A percentile compares a stretch with the other conserved stretches of the same genome.
Evolutionary conservation across 2,113 vertebrate species (phyloP).

Genomic region (Gymnorhina tibicen): DNA sequence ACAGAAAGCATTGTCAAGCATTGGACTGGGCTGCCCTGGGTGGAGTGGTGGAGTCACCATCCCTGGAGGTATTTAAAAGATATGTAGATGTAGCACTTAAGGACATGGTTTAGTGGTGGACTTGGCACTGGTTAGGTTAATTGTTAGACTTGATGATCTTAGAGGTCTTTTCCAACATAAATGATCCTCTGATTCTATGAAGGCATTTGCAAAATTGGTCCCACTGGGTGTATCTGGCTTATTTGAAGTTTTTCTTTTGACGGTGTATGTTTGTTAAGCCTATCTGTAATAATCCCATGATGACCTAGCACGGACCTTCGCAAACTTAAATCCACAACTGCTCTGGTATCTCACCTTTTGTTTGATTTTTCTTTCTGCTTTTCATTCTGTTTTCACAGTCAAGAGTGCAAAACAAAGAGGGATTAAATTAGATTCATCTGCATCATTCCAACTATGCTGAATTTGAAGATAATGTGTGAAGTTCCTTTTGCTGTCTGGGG

Average conservation of each 20-base stretch:
- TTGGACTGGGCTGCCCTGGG: background rate
- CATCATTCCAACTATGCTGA: background rate
- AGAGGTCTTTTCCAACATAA: background rate
- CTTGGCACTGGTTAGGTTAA: background rate
- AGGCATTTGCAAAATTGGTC: background rate
- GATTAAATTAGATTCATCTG: constrained; percentile 18
- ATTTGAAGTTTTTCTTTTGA: background rate
- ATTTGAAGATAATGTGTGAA: background rate
- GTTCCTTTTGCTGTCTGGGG: background rate
- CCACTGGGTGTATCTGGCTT: background rate
- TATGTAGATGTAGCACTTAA: accelerated
- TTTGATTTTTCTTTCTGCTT: constrained; percentile 10
- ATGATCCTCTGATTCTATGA: background rate
- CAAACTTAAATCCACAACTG: background rate
- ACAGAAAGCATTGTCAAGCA: background rate
- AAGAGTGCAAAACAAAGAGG: background rate
- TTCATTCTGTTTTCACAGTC: background rate
- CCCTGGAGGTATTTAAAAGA: background rate
- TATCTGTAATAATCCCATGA: background rate
- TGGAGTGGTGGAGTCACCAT: background rate
- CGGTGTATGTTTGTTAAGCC: background rate
- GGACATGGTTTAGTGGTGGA: background rate
- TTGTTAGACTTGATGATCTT: background rate
- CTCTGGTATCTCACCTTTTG: background rate
- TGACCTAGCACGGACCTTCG: background rate